A percentile compares a stretch with the other conserved stretches of the same genome.
Conservation (phyloP, 2,888 invertebrate genomes). For the Teinopalpus imperialis region DNA sequence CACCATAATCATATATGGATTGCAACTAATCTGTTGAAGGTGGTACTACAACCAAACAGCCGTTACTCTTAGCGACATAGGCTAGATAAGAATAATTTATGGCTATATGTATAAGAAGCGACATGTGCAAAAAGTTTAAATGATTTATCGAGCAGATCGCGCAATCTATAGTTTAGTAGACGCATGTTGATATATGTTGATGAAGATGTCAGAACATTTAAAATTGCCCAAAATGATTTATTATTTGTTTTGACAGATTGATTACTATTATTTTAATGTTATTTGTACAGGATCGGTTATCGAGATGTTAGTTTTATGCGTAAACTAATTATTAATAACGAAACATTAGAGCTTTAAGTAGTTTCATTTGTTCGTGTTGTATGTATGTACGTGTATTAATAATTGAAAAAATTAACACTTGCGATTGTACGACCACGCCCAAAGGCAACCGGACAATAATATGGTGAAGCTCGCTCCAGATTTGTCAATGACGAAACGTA, state of each 20-base stretch:
- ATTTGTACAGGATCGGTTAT: constrained; percentile 4
- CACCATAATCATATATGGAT: constrained; percentile 10
- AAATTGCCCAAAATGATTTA: constrained; percentile 25
- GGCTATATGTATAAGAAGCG: constrained; percentile 33
- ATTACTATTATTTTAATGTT: constrained; percentile 10
- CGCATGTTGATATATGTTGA: constrained; percentile 24
- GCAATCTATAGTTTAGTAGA: constrained; percentile 16
- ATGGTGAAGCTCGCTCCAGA: too few relatives aligned
- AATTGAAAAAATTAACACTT: too few relatives aligned
- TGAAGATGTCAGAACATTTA: constrained; percentile 25
- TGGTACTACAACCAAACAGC: constrained; percentile 18
- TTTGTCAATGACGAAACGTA: too few relatives aligned
- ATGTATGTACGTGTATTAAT: too few relatives aligned
- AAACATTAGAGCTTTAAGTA: too few relatives aligned
- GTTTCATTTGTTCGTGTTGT: too few relatives aligned
- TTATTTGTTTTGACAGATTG: constrained; percentile 24
- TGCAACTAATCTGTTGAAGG: not conserved
- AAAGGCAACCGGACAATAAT: too few relatives aligned
- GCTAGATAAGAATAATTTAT: constrained; percentile 37
- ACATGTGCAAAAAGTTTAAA: constrained; percentile 36
- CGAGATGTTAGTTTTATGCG: not conserved
- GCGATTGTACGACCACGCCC: too few relatives aligned
- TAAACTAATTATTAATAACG: not conserved
- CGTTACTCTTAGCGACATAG: constrained; percentile 31
- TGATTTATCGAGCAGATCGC: constrained; percentile 37